Evolutionary conservation across 2,797 vertebrate genomes (phyloP).

Genomic region (Etheostoma nigrum): DNA sequence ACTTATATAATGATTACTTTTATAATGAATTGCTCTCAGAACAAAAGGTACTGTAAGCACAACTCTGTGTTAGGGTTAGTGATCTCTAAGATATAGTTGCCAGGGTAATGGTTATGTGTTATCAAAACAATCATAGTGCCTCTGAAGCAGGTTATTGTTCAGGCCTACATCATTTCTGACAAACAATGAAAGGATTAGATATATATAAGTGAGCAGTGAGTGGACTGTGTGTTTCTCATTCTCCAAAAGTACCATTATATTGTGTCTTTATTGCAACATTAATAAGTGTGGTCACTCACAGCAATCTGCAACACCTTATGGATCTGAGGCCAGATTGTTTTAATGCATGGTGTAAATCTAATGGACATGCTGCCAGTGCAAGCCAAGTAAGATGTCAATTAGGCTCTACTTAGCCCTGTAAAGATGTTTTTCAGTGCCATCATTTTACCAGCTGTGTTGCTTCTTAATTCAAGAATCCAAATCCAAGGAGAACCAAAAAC

Average conservation of each 20-base stretch:
- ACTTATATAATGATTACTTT: not conserved
- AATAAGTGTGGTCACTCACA: constrained; percentile 14
- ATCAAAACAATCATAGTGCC: not conserved
- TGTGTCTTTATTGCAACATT: constrained; percentile 32
- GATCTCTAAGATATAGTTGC: constrained; percentile 1
- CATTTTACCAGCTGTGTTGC: constrained; percentile 53
- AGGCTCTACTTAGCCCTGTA: constrained; percentile 25
- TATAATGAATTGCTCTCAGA: not conserved
- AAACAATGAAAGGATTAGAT: not conserved
- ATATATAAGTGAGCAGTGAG: not conserved
- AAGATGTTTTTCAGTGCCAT: constrained; percentile 48
- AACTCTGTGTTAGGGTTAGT: not conserved
- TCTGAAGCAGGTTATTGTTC: not conserved
- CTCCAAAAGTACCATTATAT: not conserved
- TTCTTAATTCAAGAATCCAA: constrained; percentile 40
- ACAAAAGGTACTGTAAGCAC: not conserved
- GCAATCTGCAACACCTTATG: constrained; percentile 13
- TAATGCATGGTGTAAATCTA: constrained; percentile 35
- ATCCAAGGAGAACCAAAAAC: constrained; percentile 45
- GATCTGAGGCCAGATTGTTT: constrained; percentile 37
- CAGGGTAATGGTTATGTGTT: not conserved
- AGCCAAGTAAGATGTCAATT: constrained; percentile 58
- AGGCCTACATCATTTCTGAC: not conserved
- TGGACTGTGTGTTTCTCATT: constrained; percentile 8
- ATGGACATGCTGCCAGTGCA: constrained; percentile 32